Evolutionary conservation across 2,113 vertebrate species (phyloP).

Genomic region (Cisticola juncidis): DNA sequence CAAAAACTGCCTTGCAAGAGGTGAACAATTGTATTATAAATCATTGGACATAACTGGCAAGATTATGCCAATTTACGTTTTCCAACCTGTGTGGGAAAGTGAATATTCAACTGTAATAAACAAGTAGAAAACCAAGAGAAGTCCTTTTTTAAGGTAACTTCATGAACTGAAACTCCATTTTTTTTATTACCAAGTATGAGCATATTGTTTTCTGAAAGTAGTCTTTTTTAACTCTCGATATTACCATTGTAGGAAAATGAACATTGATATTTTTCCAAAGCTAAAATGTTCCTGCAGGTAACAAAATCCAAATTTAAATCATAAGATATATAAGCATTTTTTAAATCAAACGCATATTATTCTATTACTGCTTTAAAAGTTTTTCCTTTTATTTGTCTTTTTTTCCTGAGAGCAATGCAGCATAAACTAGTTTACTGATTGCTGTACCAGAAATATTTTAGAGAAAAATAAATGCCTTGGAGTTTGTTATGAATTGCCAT

Average conservation of each 20-base stretch:
- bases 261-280: neutral
- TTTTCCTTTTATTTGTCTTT: neutral
- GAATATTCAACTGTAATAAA: neutral
- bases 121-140: rapidly evolving
- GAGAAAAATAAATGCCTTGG: neutral
- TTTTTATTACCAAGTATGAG: neutral
- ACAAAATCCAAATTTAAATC: neutral
- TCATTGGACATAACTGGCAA: neutral
- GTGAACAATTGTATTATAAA: neutral
- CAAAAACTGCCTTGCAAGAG: neutral
- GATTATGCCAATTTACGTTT: neutral
- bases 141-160: neutral
- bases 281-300: neutral
- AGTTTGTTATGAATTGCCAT: neutral
- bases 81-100: neutral
- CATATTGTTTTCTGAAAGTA: neutral
- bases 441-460: neutral
- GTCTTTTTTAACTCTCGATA: neutral
- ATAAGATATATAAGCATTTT: neutral
- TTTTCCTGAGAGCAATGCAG: neutral
- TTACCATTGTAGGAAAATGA: neutral
- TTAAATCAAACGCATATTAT: neutral
- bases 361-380: neutral
- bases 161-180: neutral
- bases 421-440: neutral